Evolutionary conservation across 2,797 vertebrate genomes (phyloP), one percentile per base, ranked within the genome.

Genomic region (Phylloscopus collybita): DNA sequence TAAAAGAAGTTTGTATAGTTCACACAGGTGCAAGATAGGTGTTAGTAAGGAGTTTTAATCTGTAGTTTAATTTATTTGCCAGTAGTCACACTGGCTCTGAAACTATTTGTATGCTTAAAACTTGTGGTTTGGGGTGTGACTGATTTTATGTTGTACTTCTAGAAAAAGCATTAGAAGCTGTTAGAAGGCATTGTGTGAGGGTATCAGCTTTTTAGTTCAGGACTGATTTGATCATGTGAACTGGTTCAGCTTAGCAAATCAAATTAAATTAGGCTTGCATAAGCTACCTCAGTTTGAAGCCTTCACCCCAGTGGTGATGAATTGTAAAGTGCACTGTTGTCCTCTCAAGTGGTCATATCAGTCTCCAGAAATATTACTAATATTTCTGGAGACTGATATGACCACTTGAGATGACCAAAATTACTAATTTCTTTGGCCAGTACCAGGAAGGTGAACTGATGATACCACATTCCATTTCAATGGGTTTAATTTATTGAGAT

Each of bases 241-340:
- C 70, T 92, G 42, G 56, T 84, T 92, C 30, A 34, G 16, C 13
- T 94, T 94, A 76, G 71, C 40, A 82, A 92, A 85, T 86, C 44
- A 57, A 88, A 71, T 84, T 75, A 75, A 80, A 82, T 89, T 40
- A 82, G 51, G 49, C 26, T 95, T 93, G 64, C 57, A 10, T 82
- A 82, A 91, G 12, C 20, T 65, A 34, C 36, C 44, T 87, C 60
- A 12, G 6, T 89, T 85, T 59, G 36, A 82, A 82, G 54, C 74
- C 42, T 87, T 89, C 64, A 51, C 1, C 45, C 42, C 23, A 47
- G 54, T 34, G 53, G 20, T 70, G 51, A 49, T 79, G 65, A 84
- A 65, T 51, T 69, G 21, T 40, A 2, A 65, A 56, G 44, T 61
- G 44, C 23, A 73, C 13, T 61, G 38, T 65, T 86, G 45, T 61